Percentiles rank a stretch among this genome's conserved stretches.
phyloP scores from a whole-genome alignment of 1,140 invertebrate species.

The Probaryconus sp. region DNA sequence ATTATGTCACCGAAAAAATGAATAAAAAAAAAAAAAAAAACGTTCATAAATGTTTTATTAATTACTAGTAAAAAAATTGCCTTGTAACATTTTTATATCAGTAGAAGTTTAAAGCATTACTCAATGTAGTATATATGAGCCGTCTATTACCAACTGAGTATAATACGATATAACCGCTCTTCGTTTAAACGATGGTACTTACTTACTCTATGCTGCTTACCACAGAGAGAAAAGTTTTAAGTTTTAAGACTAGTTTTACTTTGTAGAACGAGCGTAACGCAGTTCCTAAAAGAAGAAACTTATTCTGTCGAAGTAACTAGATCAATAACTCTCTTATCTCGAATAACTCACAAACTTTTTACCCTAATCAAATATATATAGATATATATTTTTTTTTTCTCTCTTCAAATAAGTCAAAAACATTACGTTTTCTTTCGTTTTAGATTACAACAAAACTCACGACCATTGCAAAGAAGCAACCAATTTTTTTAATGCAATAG shows the following conservation, averaged over 20 bases:
- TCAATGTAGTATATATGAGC: neutral
- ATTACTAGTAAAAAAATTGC: no score
- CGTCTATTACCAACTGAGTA: constrained; percentile 17
- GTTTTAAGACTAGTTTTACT: constrained; percentile 47
- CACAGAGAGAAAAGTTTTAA: constrained; percentile 32
- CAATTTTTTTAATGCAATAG: no score
- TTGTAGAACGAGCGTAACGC: constrained; percentile 43
- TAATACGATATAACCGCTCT: constrained; percentile 31
- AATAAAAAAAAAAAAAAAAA: no score
- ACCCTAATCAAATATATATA: constrained; percentile 29
- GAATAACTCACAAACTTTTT: constrained; percentile 22
- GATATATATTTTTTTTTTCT: no score
- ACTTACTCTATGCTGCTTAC: constrained; percentile 32
- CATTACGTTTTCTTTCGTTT: constrained; percentile 9
- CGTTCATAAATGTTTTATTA: no score
- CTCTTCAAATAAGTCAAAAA: constrained; percentile 8
- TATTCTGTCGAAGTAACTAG: constrained; percentile 35
- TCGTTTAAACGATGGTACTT: constrained; percentile 38
- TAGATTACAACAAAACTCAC: neutral
- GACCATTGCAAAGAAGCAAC: no score
- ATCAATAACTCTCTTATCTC: constrained; percentile 38
- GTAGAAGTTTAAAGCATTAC: neutral
- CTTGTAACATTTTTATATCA: no score
- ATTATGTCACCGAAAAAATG: no score
- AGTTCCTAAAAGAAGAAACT: constrained; percentile 37